A percentile compares a stretch with the other conserved stretches of the same genome.
phyloP scores from a whole-genome alignment of 2,888 invertebrate genomes.

The Athalia rosae region DNA sequence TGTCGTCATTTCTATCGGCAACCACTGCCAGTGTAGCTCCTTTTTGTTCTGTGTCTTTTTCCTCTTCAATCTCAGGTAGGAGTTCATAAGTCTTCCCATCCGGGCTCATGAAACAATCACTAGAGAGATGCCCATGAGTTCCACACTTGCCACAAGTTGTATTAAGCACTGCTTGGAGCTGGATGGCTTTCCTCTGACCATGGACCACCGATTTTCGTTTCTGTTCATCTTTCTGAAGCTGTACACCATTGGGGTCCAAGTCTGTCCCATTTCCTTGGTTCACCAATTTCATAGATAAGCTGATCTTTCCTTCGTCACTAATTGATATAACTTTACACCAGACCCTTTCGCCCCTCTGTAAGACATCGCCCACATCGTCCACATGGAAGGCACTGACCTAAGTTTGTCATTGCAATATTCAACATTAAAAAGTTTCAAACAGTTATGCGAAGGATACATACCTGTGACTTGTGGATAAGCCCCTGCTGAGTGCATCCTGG shows the following conservation, averaged over 20 bases:
- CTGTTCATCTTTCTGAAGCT: constrained; percentile 69
- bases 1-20: constrained; percentile 47
- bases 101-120: constrained; percentile 71
- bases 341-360: constrained; percentile 70
- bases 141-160: constrained; percentile 72
- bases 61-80: constrained; percentile 64
- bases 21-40: constrained; percentile 1
- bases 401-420: background rate
- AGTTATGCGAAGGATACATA: constrained; percentile 49
- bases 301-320: constrained; percentile 71
- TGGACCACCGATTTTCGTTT: constrained; percentile 62
- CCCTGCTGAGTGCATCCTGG: constrained; percentile 71
- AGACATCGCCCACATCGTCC: constrained; percentile 70
- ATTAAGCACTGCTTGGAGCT: constrained; percentile 71
- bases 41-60: constrained; percentile 50
- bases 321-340: constrained; percentile 73
- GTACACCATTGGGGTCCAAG: constrained; percentile 72
- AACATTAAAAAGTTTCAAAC: background rate
- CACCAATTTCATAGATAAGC: constrained; percentile 73
- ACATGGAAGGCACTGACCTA: constrained; percentile 69
- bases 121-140: constrained; percentile 70
- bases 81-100: constrained; percentile 72
- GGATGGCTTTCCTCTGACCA: constrained; percentile 65
- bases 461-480: constrained; percentile 70
- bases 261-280: constrained; percentile 72